A percentile compares a stretch with the other conserved stretches of the same genome.
Conservation (phyloP, 2,888 invertebrate genomes). For the Calephelis perditalis region DNA sequence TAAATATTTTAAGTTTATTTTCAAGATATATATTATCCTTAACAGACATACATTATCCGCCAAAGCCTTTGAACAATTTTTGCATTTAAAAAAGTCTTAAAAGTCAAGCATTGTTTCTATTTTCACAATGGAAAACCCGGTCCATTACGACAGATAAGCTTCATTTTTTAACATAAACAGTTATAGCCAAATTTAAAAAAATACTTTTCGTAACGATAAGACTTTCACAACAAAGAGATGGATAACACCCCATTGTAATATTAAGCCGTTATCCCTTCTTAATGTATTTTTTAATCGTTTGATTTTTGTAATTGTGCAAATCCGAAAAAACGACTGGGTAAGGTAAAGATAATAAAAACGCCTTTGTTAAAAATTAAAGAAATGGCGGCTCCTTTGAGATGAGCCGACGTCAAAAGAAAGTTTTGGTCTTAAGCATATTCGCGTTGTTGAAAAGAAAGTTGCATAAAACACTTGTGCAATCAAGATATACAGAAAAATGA, state of each 20-base stretch:
- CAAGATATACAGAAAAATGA: neutral
- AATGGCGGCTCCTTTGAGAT: slow-evolving; percentile 56
- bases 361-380: slow-evolving; percentile 50
- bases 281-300: slow-evolving; percentile 8
- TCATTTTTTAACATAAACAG: neutral
- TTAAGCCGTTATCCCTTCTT: slow-evolving; percentile 4
- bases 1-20: too few relatives aligned
- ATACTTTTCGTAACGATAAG: slow-evolving; percentile 4
- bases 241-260: neutral
- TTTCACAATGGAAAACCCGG: slow-evolving; percentile 4
- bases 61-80: too few relatives aligned
- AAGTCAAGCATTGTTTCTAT: neutral
- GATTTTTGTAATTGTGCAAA: slow-evolving; percentile 45
- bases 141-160: slow-evolving; percentile 8
- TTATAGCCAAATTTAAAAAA: slow-evolving; percentile 8
- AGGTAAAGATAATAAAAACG: slow-evolving; percentile 47
- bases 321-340: slow-evolving; percentile 49
- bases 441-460: slow-evolving; percentile 35
- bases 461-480: neutral
- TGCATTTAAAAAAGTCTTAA: too few relatives aligned
- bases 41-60: too few relatives aligned
- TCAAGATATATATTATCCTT: too few relatives aligned
- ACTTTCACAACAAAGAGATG: neutral
- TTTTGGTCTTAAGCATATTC: slow-evolving; percentile 55
- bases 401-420: slow-evolving; percentile 50